Base-by-base conservation (phyloP, 2,888 invertebrate species). In the Netelia fuscicornis region DNA sequence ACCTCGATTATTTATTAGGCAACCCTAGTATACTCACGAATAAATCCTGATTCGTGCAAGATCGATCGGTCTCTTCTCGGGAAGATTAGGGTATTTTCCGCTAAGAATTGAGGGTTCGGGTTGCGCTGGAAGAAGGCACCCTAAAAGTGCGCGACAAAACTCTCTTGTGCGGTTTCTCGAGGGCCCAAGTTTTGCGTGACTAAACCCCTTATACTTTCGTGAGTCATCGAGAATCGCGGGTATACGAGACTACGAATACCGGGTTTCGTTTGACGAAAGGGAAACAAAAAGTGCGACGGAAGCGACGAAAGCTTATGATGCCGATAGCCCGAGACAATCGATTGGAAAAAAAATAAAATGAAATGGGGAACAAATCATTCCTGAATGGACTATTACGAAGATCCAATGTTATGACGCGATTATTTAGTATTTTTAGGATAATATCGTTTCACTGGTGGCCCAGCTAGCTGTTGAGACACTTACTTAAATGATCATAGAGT, bases 81-180 rank as follows among this genome's bases (percentile, higher is more conserved):
- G 11, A 20, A 68, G 60, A 52, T 76, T 58, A 23, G 52, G 70
- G 20, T 85, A 65, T 79, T 75, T 72, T 62, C 44, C 56, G 52
- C 13, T 52, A 68, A 70, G 83, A 88, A 37, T 5, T 37, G 37
- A 37, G 37, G 88, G 87, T 86, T 90, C 89, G 84, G 81, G 85
- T 87, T 87, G 83, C 87, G 72, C 84, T 60, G 75, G 52, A 62
- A 82, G 60, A 78, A 81, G 89, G 90, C 87, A 90, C 92, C 92
- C 91, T 92, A 92, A 92, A 92, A 92, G 92, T 92, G 92, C 92
- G 58, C 80, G 68, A 78, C 74, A 48, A 77, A 84, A 85, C 84
- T 87, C 87, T 90, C 88, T 92, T 92, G 90, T 92, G 91, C 88
- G 92, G 92, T 92, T 92, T 92, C 92, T 91, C 91, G 78, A 87